Base-by-base conservation (phyloP, 2,888 invertebrate species). In the Pammene aurita region DNA sequence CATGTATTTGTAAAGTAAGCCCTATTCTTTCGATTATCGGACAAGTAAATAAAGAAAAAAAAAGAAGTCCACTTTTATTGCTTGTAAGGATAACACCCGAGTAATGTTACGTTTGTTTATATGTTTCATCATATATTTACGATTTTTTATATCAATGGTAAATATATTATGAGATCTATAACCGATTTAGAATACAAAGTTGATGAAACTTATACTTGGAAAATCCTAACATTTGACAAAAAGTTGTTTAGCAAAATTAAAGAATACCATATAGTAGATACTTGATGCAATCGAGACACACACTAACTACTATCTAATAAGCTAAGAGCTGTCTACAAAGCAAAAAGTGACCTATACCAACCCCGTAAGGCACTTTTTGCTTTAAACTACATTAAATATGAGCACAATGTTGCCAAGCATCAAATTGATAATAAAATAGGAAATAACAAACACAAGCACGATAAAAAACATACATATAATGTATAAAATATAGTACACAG, bases 381-480 rank as follows among this genome's bases (percentile, higher is more conserved):
- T 88, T 89, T 87, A 79, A 75, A 78, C 84, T 84, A 82, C 80
- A 81, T 74, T 80, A 73, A 76, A 81, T 84, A 89, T 91, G 92
- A 92, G 91, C 92, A 91, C 92, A 92, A 92, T 92, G 92, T 92
- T 92, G 92, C 92, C 92, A 92, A 92, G 91, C 92, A 84, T 90
- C 92, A 88, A 92, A 92, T 92, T 92, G 92, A 92, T 92, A 92
- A 92, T 91, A 91, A 90, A 88, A 76, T 70, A 75, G 72, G 76
- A 78, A 77, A 78, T 77, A 86, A 89, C 88, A 90, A 88, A 89
- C 90, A 91, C 89, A 92, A 90, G 90, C 92, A 92, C 87, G 76
- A 79, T 80, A 81, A 73, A n/a, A 76, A 76, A 76, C 80, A 82
- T 81, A 80, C 74, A 84, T 77, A 84, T 73, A 52, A 52, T 78